Percentiles rank a stretch among this genome's conserved stretches.
These are phyloP conservation scores for Yasuhikotakia modesta DNA, from an alignment of 2,797 vertebrate species.

Conservation along the genomic window DNA sequence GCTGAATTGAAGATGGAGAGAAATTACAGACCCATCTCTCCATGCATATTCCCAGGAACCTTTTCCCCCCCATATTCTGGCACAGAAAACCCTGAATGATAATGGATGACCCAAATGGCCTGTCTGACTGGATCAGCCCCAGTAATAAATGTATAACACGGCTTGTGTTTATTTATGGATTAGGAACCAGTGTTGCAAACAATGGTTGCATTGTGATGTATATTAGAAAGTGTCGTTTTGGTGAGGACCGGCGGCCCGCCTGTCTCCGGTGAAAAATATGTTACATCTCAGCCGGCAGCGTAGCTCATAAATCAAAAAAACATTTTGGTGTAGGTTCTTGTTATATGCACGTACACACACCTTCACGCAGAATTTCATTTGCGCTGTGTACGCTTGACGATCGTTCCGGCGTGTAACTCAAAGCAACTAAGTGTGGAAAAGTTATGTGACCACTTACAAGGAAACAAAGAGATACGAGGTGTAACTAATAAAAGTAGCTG, in stretches of 20 bases:
- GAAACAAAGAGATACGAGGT: neutral
- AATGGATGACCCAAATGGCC: slow-evolving; percentile 55
- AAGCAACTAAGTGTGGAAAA: neutral
- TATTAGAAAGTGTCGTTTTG: slow-evolving; percentile 42
- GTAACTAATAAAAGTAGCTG: neutral
- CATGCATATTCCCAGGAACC: slow-evolving; percentile 8
- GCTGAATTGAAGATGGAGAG: slow-evolving; percentile 24
- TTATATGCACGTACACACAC: neutral
- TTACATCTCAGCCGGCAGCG: slow-evolving; percentile 42
- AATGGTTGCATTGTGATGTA: slow-evolving; percentile 45
- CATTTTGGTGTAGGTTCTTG: slow-evolving; percentile 38
- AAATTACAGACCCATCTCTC: slow-evolving; percentile 15
- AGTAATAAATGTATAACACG: slow-evolving; percentile 50
- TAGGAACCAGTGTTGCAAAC: slow-evolving; percentile 53
- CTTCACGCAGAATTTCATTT: neutral
- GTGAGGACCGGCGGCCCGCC: slow-evolving; percentile 29
- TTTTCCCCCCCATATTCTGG: slow-evolving; percentile 40
- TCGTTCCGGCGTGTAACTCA: neutral
- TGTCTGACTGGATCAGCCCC: slow-evolving; percentile 50
- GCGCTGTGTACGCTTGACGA: neutral
- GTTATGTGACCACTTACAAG: neutral
- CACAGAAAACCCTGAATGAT: slow-evolving; percentile 20
- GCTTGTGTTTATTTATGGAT: slow-evolving; percentile 55
- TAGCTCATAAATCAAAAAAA: slow-evolving; percentile 55
- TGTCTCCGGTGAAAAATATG: slow-evolving; percentile 52